These are phyloP conservation scores for Noctua comes DNA, from an alignment of 2,888 invertebrate genomes.

Conservation along the genomic window DNA sequence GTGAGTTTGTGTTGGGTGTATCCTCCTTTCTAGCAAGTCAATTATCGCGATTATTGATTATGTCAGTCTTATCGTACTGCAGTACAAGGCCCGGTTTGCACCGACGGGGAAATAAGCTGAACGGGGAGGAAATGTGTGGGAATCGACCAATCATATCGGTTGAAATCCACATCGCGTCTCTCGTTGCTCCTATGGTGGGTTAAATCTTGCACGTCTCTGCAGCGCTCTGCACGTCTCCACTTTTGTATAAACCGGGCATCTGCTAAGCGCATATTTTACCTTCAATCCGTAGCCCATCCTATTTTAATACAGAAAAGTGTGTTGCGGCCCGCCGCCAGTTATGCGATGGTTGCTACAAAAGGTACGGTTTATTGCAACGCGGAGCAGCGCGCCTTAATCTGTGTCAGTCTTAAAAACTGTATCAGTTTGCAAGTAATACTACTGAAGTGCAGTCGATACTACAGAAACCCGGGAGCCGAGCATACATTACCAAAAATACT, in stretches of 20 bases:
- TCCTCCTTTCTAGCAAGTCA: neutral
- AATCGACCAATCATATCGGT: neutral
- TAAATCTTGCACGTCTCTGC: neutral
- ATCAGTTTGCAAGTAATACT: neutral
- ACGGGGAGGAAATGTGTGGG: neutral
- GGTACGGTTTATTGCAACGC: too few species aligned
- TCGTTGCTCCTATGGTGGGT: neutral
- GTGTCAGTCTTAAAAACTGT: neutral
- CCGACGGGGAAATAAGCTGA: neutral
- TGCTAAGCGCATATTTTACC: neutral
- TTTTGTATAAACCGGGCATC: neutral
- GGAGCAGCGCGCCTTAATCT: too few species aligned
- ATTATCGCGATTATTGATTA: neutral
- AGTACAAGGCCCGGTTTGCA: neutral
- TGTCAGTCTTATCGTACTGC: neutral
- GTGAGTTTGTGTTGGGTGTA: slow-evolving; percentile 7
- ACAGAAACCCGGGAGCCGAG: too few species aligned
- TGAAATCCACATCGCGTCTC: neutral
- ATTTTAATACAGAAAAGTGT: too few species aligned
- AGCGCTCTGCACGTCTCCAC: neutral
- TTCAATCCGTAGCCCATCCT: neutral
- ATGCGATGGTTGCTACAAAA: too few species aligned
- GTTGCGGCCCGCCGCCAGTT: too few species aligned
- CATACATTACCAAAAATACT: too few species aligned
- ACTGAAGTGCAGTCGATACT: neutral